Evolutionary conservation across 1,140 invertebrate species (phyloP).

Genomic region (Drosophila sulfurigaster): DNA sequence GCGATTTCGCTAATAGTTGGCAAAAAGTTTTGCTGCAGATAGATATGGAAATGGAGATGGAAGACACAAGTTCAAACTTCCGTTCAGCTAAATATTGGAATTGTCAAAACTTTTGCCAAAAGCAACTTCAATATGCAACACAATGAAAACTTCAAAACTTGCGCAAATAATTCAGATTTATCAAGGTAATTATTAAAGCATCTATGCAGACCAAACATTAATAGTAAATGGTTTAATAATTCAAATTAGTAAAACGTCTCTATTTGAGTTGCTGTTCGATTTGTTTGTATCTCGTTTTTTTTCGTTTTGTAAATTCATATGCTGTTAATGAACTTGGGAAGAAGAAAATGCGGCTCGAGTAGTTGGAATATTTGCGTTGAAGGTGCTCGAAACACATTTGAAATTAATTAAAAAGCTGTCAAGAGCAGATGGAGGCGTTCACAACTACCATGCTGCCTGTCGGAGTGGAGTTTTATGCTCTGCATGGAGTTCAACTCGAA

Average conservation of each 20-base stretch:
- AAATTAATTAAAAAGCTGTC: conserved; percentile 80
- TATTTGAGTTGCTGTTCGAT: too few relatives aligned
- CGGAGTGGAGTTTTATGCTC: not conserved
- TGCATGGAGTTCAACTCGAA: not conserved
- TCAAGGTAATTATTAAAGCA: conserved; percentile 19
- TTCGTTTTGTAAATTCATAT: not conserved
- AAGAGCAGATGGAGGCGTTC: conserved; percentile 44
- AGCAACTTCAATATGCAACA: conserved; percentile 29
- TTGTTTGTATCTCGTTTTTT: not conserved
- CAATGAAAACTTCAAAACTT: conserved; percentile 27
- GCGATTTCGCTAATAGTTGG: conserved; percentile 76
- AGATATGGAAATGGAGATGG: not conserved
- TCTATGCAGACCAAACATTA: not conserved
- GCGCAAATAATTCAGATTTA: conserved; percentile 25
- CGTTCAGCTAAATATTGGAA: conserved; percentile 38
- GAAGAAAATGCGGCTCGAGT: not conserved
- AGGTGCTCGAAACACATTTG: conserved; percentile 43
- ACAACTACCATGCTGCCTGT: conserved; percentile 5
- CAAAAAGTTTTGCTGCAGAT: conserved; percentile 50
- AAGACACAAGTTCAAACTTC: conserved; percentile 27
- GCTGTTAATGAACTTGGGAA: conserved; percentile 9
- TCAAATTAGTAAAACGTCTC: not conserved
- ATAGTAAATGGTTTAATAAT: not conserved
- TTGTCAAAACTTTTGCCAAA: conserved; percentile 36
- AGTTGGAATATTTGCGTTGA: conserved; percentile 48